Evolutionary conservation across 1,140 invertebrate species (phyloP), one percentile per base, ranked within the genome.

Genomic region (Micrasema longulum): DNA sequence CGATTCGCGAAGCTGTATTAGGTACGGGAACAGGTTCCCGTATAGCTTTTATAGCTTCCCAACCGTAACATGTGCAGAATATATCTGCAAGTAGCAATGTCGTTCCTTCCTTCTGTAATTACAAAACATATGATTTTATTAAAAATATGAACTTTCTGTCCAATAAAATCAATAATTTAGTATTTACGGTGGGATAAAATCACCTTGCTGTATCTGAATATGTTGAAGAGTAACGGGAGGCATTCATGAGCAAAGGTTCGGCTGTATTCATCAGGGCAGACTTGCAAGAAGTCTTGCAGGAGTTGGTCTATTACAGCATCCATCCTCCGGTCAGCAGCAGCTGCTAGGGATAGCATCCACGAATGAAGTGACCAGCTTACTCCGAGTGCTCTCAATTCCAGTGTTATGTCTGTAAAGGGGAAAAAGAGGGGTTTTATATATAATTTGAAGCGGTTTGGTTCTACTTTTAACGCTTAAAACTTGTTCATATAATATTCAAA

Each of bases 321-420:
- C 53, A 95, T 84, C 69, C 92, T 86, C 71, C 92, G 87, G 65
- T 95, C 93, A 70, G 95, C 92, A 0, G 94, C 95, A 0, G 93
- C 94, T 2, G 91, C 90, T 2, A 97, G 81, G n/a, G 93, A 94
- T 74, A 94, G 89, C 88, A 95, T 95, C 95, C 95, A 97, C 76
- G 93, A 95, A 78, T 96, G 94, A 11, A 96, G 79, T 0, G 93
- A 95, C 95, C 95, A 97, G 2, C 93, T 90, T 1, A 97, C 91
- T 22, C 94, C 93, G 63, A 95, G 80, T 53, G 92, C 90, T 45
- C 93, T 86, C 22, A 96, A 87, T 80, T 96, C 94, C 77, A 95
- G 86, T 0, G 94, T 95, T 69, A 95, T 93, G 79, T 95, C 94
- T 92, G 72, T 4, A 77, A 77, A n/a, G n/a, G n/a, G n/a, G n/a